Base-by-base conservation (phyloP, 2,113 vertebrate genomes). In the Erinaceus europaeus region DNA sequence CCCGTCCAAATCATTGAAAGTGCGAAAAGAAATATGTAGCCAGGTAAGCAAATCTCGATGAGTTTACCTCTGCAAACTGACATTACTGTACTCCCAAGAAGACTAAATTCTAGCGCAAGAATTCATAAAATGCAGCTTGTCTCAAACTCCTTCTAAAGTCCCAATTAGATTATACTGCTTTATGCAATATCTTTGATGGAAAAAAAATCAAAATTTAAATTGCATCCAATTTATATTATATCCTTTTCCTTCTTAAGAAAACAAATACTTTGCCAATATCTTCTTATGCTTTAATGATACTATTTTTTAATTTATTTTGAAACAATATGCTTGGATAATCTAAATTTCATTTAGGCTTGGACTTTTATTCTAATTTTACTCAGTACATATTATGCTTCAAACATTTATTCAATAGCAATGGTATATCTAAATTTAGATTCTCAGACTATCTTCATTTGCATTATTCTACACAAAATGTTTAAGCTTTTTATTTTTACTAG, bases 1-100 rank as follows among this genome's bases (percentile, higher is more conserved):
- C 88, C 53, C 93, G 3, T 42, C 79, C 36, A 94, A 96, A 93
- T 86, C 93, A 90, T 53, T 67, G 77, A 81, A 93, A 88, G 59
- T 84, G 78, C 67, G 69, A 82, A 36, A 91, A 71, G 82, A 92
- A 48, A 15, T 53, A 46, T 76, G 68, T 74, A 82, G 29, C 55
- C 88, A 93, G 91, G 44, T 68, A 84, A 87, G 91, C 68, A 92
- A 55, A 72, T 3, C 7, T 86, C 21, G 81, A 42, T 87, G 53
- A 29, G 14, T 34, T 83, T 69, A 53, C 68, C 92, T 94, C 75
- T 65, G 29, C 29, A 90, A 94, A 83, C 21, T 55, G 42, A n/a
- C 55, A 2, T 80, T 27, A 42, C 55, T 46, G 36, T 75, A 4
- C 1, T 2, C 90, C 85, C 89, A 88, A 92, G 75, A 88, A 0